These are phyloP conservation scores for Vanessa atalanta DNA, from an alignment of 1,140 invertebrate species.

Conservation along the genomic window DNA sequence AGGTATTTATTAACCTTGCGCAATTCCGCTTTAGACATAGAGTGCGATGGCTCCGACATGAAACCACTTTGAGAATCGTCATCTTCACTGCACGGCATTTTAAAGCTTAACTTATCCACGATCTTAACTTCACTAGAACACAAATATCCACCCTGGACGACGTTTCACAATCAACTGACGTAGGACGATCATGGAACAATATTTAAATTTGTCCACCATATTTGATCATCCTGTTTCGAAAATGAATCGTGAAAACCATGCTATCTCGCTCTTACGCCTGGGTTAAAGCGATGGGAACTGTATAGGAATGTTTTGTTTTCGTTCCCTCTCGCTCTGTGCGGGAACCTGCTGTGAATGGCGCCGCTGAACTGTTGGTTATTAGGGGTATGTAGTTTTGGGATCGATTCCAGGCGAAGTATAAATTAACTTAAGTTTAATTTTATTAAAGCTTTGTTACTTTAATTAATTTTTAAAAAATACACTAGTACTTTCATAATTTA, in stretches of 20 bases:
- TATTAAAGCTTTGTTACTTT: background rate
- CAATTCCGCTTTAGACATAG: slow-evolving; percentile 71
- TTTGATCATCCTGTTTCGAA: slow-evolving; percentile 59
- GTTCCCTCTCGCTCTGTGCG: slow-evolving; percentile 66
- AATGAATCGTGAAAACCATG: slow-evolving; percentile 41
- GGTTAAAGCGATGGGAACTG: slow-evolving; percentile 67
- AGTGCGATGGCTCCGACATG: slow-evolving; percentile 56
- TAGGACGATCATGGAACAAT: slow-evolving; percentile 55
- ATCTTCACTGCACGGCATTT: slow-evolving; percentile 76
- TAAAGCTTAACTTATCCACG: slow-evolving; percentile 31
- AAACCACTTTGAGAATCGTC: slow-evolving; percentile 74
- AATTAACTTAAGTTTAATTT: background rate
- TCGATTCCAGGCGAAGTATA: slow-evolving; percentile 46
- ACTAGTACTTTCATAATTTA: no score
- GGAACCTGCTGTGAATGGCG: slow-evolving; percentile 69
- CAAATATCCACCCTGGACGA: slow-evolving; percentile 44
- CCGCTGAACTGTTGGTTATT: slow-evolving; percentile 43
- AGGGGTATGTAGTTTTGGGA: slow-evolving; percentile 37
- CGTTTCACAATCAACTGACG: slow-evolving; percentile 46
- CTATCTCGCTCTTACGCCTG: slow-evolving; percentile 50
- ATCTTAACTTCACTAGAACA: slow-evolving; percentile 27
- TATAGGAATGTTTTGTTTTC: slow-evolving; percentile 80
- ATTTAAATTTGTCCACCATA: slow-evolving; percentile 65
- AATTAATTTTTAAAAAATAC: background rate
- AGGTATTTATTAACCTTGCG: slow-evolving; percentile 61